These are phyloP conservation scores for Geotrupes spiniger DNA, from an alignment of 2,888 invertebrate species.

Conservation along the genomic window DNA sequence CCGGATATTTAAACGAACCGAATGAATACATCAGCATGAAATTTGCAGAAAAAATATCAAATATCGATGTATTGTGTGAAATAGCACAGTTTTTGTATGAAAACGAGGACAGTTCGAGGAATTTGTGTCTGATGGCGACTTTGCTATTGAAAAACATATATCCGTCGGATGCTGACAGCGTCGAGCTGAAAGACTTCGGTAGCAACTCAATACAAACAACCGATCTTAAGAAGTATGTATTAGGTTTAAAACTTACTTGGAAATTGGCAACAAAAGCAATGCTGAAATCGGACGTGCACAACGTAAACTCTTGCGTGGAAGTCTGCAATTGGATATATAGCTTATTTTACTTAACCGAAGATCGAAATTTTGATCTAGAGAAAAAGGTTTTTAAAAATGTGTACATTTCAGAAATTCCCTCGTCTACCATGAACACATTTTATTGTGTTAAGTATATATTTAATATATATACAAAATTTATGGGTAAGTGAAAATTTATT, in stretches of 20 bases:
- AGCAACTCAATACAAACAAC: not conserved
- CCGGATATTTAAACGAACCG: constrained; percentile 26
- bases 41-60: constrained; percentile 26
- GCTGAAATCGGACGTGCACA: constrained; percentile 23
- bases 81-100: constrained; percentile 29
- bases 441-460: constrained; percentile 7
- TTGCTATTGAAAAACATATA: not conserved
- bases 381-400: not conserved
- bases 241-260: constrained; percentile 29
- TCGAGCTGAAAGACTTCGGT: too few relatives aligned
- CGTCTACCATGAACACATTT: constrained; percentile 7
- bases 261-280: constrained; percentile 33
- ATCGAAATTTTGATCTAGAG: not conserved
- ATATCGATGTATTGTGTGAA: constrained; percentile 30
- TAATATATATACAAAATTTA: constrained; percentile 7
- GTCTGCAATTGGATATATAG: constrained; percentile 21
- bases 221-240: constrained; percentile 12
- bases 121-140: constrained; percentile 31
- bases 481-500: constrained; percentile 6
- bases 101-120: constrained; percentile 23
- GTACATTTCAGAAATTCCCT: not conserved
- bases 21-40: constrained; percentile 30
- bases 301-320: constrained; percentile 21
- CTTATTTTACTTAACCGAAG: constrained; percentile 1
- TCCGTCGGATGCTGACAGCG: too few relatives aligned